phyloP scores from a whole-genome alignment of 2,888 invertebrate genomes.

The Muschampia plurimacula region DNA sequence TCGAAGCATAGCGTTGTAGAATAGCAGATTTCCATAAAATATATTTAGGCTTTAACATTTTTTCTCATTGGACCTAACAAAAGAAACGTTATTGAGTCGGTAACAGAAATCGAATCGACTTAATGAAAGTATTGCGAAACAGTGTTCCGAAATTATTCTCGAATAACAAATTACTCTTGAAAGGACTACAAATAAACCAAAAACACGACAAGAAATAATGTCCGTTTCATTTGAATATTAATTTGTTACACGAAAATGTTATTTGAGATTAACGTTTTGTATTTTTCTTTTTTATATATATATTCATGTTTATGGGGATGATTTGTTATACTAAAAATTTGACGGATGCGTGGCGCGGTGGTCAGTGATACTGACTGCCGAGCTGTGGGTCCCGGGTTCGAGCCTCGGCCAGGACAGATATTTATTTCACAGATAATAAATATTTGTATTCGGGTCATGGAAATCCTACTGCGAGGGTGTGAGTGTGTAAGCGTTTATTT shows the following conservation, averaged over 20 bases:
- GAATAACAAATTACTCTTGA: constrained; percentile 27
- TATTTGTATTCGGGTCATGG: too few relatives aligned
- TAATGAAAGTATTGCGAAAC: constrained; percentile 13
- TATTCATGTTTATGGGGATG: background rate
- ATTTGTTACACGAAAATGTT: background rate
- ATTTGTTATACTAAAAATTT: background rate
- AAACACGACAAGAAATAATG: constrained; percentile 10
- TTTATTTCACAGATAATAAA: too few relatives aligned
- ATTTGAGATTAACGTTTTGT: background rate
- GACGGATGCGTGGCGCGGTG: too few relatives aligned
- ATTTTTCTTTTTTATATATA: background rate
- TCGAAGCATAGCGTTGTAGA: too few relatives aligned
- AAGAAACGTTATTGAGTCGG: background rate
- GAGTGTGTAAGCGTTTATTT: too few relatives aligned
- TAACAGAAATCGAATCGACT: constrained; percentile 15
- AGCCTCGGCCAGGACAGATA: too few relatives aligned
- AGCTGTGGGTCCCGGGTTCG: too few relatives aligned
- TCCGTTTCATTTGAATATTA: constrained; percentile 15
- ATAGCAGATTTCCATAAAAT: background rate
- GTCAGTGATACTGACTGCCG: too few relatives aligned
- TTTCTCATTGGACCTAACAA: background rate
- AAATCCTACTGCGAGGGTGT: too few relatives aligned
- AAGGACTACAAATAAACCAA: constrained; percentile 19
- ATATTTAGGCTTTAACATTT: background rate
- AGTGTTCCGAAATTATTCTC: constrained; percentile 24